Conservation (phyloP, 2,888 invertebrate species). For the Pollenia griseotomentosa region DNA sequence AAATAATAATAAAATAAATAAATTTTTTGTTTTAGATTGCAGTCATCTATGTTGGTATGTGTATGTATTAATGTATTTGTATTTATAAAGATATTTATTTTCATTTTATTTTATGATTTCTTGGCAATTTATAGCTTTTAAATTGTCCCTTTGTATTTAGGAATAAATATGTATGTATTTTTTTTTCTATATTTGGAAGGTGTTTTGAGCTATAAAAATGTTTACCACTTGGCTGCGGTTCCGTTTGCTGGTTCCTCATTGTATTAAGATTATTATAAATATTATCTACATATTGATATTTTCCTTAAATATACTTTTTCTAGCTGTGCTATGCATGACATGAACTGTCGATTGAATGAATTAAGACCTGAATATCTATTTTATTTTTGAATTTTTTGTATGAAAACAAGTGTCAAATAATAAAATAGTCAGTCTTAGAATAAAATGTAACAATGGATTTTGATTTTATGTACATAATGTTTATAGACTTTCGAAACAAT, state of each 20-base stretch:
- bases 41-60: background rate
- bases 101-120: conserved; percentile 62
- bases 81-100: conserved; percentile 52
- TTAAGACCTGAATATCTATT: conserved; percentile 6
- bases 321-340: conserved; percentile 33
- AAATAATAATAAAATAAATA: conserved; percentile 51
- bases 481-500: conserved; percentile 17
- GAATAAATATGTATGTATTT: background rate
- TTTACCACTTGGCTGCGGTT: conserved; percentile 18
- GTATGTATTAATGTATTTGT: conserved; percentile 1
- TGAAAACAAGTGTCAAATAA: conserved; percentile 50
- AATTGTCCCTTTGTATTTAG: conserved; percentile 59
- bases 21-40: background rate
- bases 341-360: conserved; percentile 1
- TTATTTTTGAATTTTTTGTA: background rate
- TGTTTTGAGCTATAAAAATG: conserved; percentile 49
- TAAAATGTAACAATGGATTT: conserved; percentile 26
- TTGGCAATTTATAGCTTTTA: conserved; percentile 67
- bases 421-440: background rate
- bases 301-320: conserved; percentile 56
- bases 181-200: conserved; percentile 55
- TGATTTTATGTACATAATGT: background rate
- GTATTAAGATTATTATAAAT: conserved; percentile 34
- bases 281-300: background rate
- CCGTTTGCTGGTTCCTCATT: conserved; percentile 6